phyloP scores from a whole-genome alignment of 2,888 invertebrate genomes.

The Agrilus biguttatus region DNA sequence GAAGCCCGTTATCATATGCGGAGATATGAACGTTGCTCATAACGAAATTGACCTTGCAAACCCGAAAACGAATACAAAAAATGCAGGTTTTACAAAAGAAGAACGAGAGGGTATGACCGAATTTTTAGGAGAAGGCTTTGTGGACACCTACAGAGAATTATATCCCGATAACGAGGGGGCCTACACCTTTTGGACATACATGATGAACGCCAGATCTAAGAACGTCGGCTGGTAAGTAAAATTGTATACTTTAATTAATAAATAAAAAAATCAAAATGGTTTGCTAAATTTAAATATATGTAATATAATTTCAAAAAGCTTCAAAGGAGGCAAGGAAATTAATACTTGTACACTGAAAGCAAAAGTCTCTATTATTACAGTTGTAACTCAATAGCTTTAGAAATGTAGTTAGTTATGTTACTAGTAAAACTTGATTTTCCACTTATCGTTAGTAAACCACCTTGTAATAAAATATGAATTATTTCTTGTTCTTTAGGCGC shows the following conservation, averaged over 20 bases:
- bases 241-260: too few species aligned
- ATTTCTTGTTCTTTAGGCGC: conserved; percentile 50
- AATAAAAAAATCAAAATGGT: too few species aligned
- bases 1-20: conserved; percentile 90
- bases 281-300: too few species aligned
- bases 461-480: conserved; percentile 1
- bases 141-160: conserved; percentile 76
- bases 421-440: too few species aligned
- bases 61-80: conserved; percentile 83
- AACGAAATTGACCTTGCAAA: conserved; percentile 88
- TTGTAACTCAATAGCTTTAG: too few species aligned
- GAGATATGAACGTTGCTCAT: conserved; percentile 97
- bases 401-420: too few species aligned
- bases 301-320: too few species aligned
- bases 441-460: too few species aligned
- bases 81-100: conserved; percentile 90
- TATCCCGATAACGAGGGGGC: conserved; percentile 71
- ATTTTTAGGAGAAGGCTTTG: conserved; percentile 64
- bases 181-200: conserved; percentile 94
- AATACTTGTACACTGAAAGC: too few species aligned
- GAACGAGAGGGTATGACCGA: conserved; percentile 86
- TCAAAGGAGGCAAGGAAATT: too few species aligned
- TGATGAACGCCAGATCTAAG: conserved; percentile 70
- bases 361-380: too few species aligned
- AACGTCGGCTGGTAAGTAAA: conserved; percentile 82